Evolutionary conservation across 1,140 invertebrate genomes (phyloP).

Genomic region (Drosophila willistoni): DNA sequence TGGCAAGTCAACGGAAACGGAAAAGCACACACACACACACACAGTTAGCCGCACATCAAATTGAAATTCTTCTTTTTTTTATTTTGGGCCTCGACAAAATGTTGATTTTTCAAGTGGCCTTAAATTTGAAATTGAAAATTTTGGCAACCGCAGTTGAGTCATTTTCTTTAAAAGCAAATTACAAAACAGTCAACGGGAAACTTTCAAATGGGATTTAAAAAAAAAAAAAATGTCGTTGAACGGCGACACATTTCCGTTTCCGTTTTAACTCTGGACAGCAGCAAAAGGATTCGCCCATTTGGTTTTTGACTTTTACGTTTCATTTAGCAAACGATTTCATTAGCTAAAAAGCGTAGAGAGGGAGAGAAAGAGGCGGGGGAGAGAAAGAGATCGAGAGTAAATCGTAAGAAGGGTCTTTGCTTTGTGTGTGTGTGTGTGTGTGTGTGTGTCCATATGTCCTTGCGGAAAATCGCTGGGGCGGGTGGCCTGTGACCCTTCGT

Average conservation of each 20-base stretch:
- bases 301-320: conserved; percentile 75
- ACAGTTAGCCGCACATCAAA: conserved; percentile 66
- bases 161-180: conserved; percentile 10
- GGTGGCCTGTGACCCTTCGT: conserved; percentile 43
- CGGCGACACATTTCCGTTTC: conserved; percentile 80
- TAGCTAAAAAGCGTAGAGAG: conserved; percentile 71
- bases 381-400: no score
- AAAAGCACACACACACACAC: conserved; percentile 52
- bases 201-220: conserved; percentile 35
- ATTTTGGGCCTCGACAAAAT: conserved; percentile 28
- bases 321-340: conserved; percentile 83
- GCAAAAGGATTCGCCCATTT: conserved; percentile 46
- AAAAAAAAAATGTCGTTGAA: conserved; percentile 48
- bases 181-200: conserved; percentile 63
- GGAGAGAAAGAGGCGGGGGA: neutral
- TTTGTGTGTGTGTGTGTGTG: neutral
- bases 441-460: conserved; percentile 26
- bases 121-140: conserved; percentile 59
- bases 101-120: conserved; percentile 64
- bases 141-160: conserved; percentile 42
- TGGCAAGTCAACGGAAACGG: conserved; percentile 53
- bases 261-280: conserved; percentile 30
- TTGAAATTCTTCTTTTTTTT: conserved; percentile 11
- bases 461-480: conserved; percentile 53
- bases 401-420: conserved; percentile 25